Evolutionary conservation across 2,888 invertebrate species (phyloP).

Genomic region (Andrena chrysosceles): DNA sequence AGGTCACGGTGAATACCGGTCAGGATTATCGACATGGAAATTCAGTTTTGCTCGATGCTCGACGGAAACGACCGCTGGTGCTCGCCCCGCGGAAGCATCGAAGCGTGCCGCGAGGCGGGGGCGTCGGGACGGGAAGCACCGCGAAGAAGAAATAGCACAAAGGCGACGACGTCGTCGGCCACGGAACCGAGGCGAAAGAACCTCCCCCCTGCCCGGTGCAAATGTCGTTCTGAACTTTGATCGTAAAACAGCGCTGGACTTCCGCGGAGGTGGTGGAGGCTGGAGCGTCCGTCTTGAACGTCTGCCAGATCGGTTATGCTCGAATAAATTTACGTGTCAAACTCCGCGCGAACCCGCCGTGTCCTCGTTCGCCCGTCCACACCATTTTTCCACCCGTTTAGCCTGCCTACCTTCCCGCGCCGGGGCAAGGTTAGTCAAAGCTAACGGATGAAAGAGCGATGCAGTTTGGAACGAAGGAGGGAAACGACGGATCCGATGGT

Average conservation of each 20-base stretch:
- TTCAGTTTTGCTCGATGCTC: constrained; percentile 43
- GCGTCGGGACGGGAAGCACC: constrained; percentile 9
- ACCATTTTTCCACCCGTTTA: not conserved
- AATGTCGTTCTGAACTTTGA: constrained; percentile 82
- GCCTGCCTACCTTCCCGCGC: not conserved
- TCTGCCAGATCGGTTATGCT: constrained; percentile 83
- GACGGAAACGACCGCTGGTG: constrained; percentile 58
- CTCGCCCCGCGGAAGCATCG: constrained; percentile 51
- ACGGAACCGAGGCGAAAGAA: constrained; percentile 70
- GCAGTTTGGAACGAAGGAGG: not conserved
- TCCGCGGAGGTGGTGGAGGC: constrained; percentile 49
- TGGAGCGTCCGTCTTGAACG: constrained; percentile 80
- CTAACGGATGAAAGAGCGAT: not conserved
- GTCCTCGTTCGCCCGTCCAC: not conserved
- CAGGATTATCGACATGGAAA: constrained; percentile 67
- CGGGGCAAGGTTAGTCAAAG: not conserved
- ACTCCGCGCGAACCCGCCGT: constrained; percentile 70
- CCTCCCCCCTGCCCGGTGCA: constrained; percentile 72
- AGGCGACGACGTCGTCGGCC: constrained; percentile 53
- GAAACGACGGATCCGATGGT: not conserved
- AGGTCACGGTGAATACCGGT: constrained; percentile 36
- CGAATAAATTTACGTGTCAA: constrained; percentile 83
- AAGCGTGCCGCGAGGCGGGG: constrained; percentile 43
- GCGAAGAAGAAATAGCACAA: constrained; percentile 64
- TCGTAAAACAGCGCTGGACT: constrained; percentile 79